Evolutionary conservation across 2,113 vertebrate genomes (phyloP).

Genomic region (Galeopterus variegatus): DNA sequence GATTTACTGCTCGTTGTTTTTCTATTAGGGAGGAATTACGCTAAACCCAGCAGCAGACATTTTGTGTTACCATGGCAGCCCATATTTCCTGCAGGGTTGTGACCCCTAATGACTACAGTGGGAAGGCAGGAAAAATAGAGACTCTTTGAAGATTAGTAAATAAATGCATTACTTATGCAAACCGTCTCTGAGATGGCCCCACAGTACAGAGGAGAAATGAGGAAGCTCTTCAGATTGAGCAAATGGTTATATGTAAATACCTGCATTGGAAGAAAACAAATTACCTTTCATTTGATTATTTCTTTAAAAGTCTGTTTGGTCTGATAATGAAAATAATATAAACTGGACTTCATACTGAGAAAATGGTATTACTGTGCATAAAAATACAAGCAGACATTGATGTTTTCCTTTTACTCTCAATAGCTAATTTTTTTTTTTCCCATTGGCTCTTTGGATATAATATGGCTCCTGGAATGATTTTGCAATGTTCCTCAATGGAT

Average conservation of each 20-base stretch:
- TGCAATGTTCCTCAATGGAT: conserved; percentile 80
- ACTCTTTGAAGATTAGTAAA: conserved; percentile 98
- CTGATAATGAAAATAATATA: conserved; percentile 82
- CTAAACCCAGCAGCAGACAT: conserved; percentile 98
- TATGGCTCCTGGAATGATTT: conserved; percentile 85
- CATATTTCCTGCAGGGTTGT: conserved; percentile 98
- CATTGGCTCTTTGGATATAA: conserved; percentile 82
- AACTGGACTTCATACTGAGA: conserved; percentile 79
- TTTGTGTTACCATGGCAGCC: conserved; percentile 99
- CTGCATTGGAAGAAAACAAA: conserved; percentile 81
- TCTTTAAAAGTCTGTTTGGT: conserved; percentile 84
- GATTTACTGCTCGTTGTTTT: conserved; percentile 99
- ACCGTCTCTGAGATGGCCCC: conserved; percentile 86
- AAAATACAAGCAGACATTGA: conserved; percentile 83
- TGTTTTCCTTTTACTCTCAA: conserved; percentile 76
- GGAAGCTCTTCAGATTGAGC: conserved; percentile 75
- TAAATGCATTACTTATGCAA: conserved; percentile 96
- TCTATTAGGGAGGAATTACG: conserved; percentile 98
- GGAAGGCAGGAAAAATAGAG: conserved; percentile 95
- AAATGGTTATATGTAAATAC: conserved; percentile 86
- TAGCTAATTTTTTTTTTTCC: conserved; percentile 70
- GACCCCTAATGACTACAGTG: conserved; percentile 99
- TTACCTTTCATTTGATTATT: conserved; percentile 85
- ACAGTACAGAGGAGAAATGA: conserved; percentile 80
- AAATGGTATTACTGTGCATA: conserved; percentile 81